Conservation (phyloP, 2,888 invertebrate genomes). For the Branchipolynoe longqiensis region DNA sequence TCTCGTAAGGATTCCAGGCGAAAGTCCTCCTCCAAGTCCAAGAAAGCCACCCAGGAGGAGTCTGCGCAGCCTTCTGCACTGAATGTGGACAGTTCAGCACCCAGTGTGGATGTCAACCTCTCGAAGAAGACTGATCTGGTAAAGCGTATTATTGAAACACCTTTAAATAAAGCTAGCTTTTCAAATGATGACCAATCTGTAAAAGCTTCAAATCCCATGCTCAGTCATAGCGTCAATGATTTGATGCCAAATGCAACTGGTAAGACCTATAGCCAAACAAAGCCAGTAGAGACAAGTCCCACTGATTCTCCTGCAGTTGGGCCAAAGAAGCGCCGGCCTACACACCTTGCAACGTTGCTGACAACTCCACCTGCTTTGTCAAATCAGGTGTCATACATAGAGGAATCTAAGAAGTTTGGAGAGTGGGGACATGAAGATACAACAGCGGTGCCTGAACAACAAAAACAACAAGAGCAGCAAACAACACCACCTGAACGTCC, state of each 20-base stretch:
- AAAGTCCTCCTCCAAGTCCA: no score
- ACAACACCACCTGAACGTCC: background rate
- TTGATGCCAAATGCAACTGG: slow-evolving; percentile 21
- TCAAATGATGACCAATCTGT: no score
- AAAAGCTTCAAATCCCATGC: background rate
- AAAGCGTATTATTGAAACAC: background rate
- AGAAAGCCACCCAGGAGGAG: no score
- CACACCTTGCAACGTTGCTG: slow-evolving; percentile 21
- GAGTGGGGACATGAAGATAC: background rate
- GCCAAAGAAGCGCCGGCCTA: slow-evolving; percentile 12
- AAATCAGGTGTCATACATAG: background rate
- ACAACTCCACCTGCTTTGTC: background rate
- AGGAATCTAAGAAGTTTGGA: slow-evolving; percentile 28
- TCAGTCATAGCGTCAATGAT: slow-evolving; percentile 7
- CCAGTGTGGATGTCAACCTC: background rate
- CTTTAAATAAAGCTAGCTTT: no score
- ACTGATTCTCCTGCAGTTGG: background rate
- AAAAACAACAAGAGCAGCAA: no score
- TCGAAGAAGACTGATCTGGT: background rate
- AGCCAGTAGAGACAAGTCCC: background rate
- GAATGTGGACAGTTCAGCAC: background rate
- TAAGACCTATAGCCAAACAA: background rate
- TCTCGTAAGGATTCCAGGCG: background rate
- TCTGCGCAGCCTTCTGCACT: background rate
- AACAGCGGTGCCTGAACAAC: background rate